Evolutionary conservation across 2,888 invertebrate species (phyloP), one percentile per base, ranked within the genome.

Genomic region (Oligia strigilis): DNA sequence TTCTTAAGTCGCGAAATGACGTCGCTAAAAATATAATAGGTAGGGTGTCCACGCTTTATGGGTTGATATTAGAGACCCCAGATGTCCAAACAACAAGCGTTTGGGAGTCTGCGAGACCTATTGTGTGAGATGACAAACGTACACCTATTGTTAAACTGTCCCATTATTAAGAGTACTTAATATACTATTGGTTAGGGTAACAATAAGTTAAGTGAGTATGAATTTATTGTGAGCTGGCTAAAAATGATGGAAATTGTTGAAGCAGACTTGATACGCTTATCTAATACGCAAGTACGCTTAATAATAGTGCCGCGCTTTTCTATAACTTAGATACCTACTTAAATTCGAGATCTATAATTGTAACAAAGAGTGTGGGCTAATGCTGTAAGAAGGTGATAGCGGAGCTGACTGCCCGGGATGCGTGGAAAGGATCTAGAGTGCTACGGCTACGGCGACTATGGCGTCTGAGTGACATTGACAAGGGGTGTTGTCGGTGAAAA

Each of bases 81-180:
- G 96, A 97, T 97, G 97, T 96, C 96, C 93, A 95, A 95, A 96
- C 95, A 95, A 94, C 93, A 95, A 95, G 93, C 91, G 95, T 87
- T 89, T 88, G 91, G 92, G 91, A 92, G 89, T 86, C 89, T 89
- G 90, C 86, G 88, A 84, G 85, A 77, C 92, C 93, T 90, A 93
- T 96, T 96, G 95, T 96, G 91, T 89, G 73, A 86, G 81, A 89
- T 93, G 95, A 95, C 93, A 94, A 95, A 95, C 95, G 95, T 88
- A 86, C 87, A 79, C 81, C 96, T 88, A 95, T 96, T 97, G 96
- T 96, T 84, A 87, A 80, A 89, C 89, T 86, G 85, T 90, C 90
- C 94, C 92, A 94, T 95, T 96, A 96, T 96, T 93, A 93, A 94
- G 93, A 93, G 93, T 92, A 92, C 93, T 95, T 95, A 95, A 96